Evolutionary conservation across 2,797 vertebrate genomes (phyloP).

Genomic region (Picus viridis): DNA sequence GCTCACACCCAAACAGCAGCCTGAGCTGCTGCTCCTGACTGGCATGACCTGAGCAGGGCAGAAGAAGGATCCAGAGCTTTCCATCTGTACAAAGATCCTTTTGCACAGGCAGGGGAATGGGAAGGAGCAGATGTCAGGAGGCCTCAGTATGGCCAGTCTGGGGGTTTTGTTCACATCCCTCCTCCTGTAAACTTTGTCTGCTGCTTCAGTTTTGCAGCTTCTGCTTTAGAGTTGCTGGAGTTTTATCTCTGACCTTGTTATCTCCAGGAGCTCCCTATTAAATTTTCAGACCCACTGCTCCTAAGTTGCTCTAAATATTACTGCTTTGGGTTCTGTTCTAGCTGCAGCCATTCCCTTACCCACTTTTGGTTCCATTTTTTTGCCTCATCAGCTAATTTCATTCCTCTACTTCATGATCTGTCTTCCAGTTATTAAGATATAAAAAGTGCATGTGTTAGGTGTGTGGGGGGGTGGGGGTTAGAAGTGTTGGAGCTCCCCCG

Average conservation of each 20-base stretch:
- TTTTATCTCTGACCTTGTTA: slow-evolving; percentile 28
- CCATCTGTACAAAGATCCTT: no score
- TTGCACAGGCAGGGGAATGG: not conserved
- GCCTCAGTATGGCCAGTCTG: not conserved
- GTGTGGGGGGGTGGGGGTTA: no score
- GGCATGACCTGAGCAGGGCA: no score
- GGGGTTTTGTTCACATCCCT: not conserved
- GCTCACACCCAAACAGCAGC: not conserved
- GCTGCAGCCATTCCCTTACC: not conserved
- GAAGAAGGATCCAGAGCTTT: not conserved
- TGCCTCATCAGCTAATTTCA: slow-evolving; percentile 15
- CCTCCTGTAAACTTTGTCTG: not conserved
- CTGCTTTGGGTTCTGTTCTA: not conserved
- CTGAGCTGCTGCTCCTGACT: not conserved
- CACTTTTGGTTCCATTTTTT: not conserved
- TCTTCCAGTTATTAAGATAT: slow-evolving; percentile 10
- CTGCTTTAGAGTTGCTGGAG: not conserved
- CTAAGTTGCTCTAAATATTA: not conserved
- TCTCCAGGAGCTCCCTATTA: not conserved
- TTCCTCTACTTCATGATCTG: not conserved
- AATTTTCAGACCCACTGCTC: not conserved
- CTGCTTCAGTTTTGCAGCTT: not conserved
- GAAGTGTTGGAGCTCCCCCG: not conserved
- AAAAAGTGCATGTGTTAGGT: not conserved
- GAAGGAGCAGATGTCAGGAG: not conserved